A percentile compares a stretch with the other conserved stretches of the same genome.
Conservation (phyloP, 1,140 invertebrate genomes). For the Eriosoma lanigerum region DNA sequence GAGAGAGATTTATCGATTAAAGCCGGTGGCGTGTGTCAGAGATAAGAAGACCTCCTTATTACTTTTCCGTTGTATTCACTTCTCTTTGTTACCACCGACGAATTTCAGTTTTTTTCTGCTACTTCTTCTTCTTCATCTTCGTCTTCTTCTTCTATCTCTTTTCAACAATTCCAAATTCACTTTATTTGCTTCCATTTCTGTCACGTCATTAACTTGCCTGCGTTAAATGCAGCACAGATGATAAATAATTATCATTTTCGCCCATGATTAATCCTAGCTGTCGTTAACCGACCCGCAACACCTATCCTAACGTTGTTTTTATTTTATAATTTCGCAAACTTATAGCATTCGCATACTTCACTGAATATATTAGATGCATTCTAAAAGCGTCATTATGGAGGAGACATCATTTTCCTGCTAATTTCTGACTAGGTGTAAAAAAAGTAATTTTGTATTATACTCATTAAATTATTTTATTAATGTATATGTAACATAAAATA, state of each 20-base stretch:
- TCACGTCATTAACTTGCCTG: constrained; percentile 24
- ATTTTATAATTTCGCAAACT: not conserved
- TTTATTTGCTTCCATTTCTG: not conserved
- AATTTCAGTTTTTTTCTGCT: constrained; percentile 17
- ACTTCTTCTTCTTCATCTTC: not conserved
- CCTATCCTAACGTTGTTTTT: not conserved
- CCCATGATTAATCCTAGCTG: constrained; percentile 36
- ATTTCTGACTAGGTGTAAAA: no score
- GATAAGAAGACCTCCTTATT: not conserved
- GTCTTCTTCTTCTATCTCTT: not conserved
- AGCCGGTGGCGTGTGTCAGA: constrained; percentile 6
- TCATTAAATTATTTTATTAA: no score
- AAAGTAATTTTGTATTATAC: no score
- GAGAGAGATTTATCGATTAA: constrained; percentile 10
- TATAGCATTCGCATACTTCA: not conserved
- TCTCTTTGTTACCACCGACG: constrained; percentile 2
- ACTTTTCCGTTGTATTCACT: not conserved
- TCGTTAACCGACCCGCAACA: not conserved
- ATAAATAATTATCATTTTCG: constrained; percentile 34
- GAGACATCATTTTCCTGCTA: no score
- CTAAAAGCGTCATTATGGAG: no score
- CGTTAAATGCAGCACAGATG: not conserved
- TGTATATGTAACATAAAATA: no score
- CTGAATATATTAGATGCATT: not conserved
- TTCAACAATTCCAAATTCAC: constrained; percentile 28